Percentiles rank a stretch among this genome's conserved stretches.
Evolutionary conservation across 2,113 vertebrate species (phyloP).

Genomic region (Epinephelus lanceolatus): DNA sequence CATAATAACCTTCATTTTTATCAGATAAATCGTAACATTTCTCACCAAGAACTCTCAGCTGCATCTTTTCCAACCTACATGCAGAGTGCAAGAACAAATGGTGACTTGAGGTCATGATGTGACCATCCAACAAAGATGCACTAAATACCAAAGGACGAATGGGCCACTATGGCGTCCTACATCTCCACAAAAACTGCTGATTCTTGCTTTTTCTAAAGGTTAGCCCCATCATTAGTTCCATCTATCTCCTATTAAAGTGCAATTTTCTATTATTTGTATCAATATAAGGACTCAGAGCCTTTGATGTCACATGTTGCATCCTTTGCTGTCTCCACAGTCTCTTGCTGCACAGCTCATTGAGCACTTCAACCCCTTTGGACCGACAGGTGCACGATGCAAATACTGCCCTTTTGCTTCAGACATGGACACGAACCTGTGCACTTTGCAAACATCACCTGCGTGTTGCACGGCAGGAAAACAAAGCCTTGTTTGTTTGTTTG

Average conservation of each 20-base stretch:
- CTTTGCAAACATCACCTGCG: slow-evolving; percentile 50
- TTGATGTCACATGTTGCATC: slow-evolving; percentile 8
- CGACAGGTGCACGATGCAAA: slow-evolving; percentile 65
- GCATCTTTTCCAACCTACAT: not conserved
- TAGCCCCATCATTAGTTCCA: not conserved
- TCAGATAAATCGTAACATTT: not conserved
- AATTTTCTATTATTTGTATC: not conserved
- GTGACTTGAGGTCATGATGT: not conserved
- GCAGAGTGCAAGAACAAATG: not conserved
- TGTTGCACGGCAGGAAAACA: not conserved
- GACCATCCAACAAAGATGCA: not conserved
- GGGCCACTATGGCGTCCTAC: not conserved
- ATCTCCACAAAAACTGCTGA: slow-evolving; percentile 25
- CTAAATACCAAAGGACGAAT: not conserved
- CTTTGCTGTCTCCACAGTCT: not conserved
- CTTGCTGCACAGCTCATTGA: not conserved
- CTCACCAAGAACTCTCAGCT: not conserved
- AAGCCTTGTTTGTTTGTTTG: slow-evolving; percentile 21
- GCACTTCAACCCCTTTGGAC: slow-evolving; percentile 22
- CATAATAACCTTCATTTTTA: not conserved
- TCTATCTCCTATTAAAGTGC: not conserved
- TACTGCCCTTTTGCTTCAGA: slow-evolving; percentile 62
- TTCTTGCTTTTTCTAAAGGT: slow-evolving; percentile 38
- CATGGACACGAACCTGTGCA: slow-evolving; percentile 9
- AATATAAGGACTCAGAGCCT: slow-evolving; percentile 1